Evolutionary conservation across 2,113 vertebrate genomes (phyloP).

Genomic region (Cyanocitta stelleri): DNA sequence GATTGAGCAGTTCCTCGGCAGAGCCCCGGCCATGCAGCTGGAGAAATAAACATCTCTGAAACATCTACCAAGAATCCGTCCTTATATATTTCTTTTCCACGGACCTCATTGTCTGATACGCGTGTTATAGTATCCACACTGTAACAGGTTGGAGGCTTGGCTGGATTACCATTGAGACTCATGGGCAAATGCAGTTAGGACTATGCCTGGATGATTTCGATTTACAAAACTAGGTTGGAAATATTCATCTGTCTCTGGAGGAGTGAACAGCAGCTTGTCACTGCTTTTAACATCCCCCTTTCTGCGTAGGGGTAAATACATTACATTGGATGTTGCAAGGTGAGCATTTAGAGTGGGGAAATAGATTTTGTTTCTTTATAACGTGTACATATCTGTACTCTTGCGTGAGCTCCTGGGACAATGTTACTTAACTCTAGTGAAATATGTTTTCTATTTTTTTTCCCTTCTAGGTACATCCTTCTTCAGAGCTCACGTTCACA

Average conservation of each 20-base stretch:
- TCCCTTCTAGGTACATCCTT: not conserved
- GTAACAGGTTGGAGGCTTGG: not conserved
- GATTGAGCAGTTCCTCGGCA: too few relatives aligned
- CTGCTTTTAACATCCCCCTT: not conserved
- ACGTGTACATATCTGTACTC: not conserved
- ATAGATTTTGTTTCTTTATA: not conserved
- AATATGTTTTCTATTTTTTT: not conserved
- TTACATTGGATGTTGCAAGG: not conserved
- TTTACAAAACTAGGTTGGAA: conserved; percentile 2
- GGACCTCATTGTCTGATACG: too few relatives aligned
- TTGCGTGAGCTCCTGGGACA: not conserved
- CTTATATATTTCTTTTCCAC: too few relatives aligned
- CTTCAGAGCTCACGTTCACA: not conserved
- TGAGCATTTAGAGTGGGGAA: not conserved
- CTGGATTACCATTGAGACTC: not conserved
- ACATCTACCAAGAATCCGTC: too few relatives aligned
- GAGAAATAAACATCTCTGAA: too few relatives aligned
- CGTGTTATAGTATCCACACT: too few relatives aligned
- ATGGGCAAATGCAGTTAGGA: not conserved
- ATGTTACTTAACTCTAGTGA: not conserved
- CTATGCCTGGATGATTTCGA: not conserved
- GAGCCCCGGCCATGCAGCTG: too few relatives aligned
- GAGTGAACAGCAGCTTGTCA: not conserved
- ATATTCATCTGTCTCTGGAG: not conserved
- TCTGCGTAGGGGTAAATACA: not conserved